Base-by-base conservation (phyloP, 2,113 vertebrate genomes). In the Calidris pygmaea region DNA sequence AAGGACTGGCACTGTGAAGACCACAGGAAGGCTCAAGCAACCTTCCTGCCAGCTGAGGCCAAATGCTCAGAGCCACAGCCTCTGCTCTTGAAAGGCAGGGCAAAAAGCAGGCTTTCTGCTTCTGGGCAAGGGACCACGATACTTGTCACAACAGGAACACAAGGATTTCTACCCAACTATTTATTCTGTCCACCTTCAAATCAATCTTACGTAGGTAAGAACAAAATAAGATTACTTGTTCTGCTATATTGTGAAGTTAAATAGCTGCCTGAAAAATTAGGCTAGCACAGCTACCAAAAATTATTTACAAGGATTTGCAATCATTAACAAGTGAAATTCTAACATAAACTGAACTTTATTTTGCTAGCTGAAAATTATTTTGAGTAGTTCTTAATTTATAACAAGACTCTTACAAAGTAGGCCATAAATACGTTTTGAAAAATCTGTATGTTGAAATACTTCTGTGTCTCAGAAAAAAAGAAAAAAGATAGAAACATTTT, bases 51-150 rank as follows among this genome's bases (percentile, higher is more conserved):
- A 65, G 62, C 37, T n/a, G 34, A 60, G 37, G 34, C 26, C 29
- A 12, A 0, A 9, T 10, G 43, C 62, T 53, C 63, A 48, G 72
- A 70, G 6, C 66, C 7, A 0, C 8, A 39, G 35, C 5, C 47
- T 24, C 47, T 15, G 20, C 52, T 55, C n/a, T 6, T 29, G 50
- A 43, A 55, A 48, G 43, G 62, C 23, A 48, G 12, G 16, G 34
- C 16, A 85, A 35, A 84, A 83, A 19, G 12, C 26, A 63, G 43
- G 20, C 17, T 35, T 35, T 16, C 56, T 22, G 8, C n/a, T 48
- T 48, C 27, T 67, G 37, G 45, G 20, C 43, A 48, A 39, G 39
- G n/a, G 16, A 41, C 13, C 26, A 12, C 4, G 37, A 50, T 8
- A 6, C 35, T 52, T 47, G n/a, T 52, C 45, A 60, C 39, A 39